Conservation (phyloP, 2,113 vertebrate genomes). For the Tragelaphus scriptus region DNA sequence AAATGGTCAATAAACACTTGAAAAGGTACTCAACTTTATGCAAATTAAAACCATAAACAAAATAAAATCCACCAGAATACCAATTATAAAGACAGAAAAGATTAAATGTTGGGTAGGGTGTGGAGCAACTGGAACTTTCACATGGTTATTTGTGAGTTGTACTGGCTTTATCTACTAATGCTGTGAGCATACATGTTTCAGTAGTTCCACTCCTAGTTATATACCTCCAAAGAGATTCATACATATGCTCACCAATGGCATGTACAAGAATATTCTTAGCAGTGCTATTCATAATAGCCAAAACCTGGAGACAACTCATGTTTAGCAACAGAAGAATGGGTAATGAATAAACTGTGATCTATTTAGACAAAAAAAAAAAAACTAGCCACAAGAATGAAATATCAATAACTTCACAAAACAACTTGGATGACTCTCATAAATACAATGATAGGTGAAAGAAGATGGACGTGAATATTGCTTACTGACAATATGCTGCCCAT, state of each 20-base stretch:
- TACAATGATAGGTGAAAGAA: not conserved
- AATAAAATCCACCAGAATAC: not conserved
- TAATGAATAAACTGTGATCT: not conserved
- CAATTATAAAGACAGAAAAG: not conserved
- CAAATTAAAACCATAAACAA: not conserved
- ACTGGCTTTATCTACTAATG: not conserved
- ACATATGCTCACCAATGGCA: not conserved
- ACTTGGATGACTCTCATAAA: not conserved
- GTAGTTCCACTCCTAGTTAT: not conserved
- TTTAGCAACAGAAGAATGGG: not conserved
- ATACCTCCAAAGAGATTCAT: not conserved
- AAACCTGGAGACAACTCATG: not conserved
- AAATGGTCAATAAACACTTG: not conserved
- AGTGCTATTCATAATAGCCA: not conserved
- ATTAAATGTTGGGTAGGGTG: not conserved
- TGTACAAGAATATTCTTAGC: not conserved
- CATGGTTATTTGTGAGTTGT: not conserved
- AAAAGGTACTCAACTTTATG: not conserved
- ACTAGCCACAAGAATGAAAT: not conserved
- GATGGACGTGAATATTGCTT: not conserved
- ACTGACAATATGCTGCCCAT: not conserved
- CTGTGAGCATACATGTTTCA: not conserved
- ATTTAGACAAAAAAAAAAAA: not conserved
- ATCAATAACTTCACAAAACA: not conserved
- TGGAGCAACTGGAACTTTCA: not conserved